Evolutionary conservation across 1,140 invertebrate species (phyloP), one percentile per base, ranked within the genome.

Genomic region (Galendromus occidentalis): DNA sequence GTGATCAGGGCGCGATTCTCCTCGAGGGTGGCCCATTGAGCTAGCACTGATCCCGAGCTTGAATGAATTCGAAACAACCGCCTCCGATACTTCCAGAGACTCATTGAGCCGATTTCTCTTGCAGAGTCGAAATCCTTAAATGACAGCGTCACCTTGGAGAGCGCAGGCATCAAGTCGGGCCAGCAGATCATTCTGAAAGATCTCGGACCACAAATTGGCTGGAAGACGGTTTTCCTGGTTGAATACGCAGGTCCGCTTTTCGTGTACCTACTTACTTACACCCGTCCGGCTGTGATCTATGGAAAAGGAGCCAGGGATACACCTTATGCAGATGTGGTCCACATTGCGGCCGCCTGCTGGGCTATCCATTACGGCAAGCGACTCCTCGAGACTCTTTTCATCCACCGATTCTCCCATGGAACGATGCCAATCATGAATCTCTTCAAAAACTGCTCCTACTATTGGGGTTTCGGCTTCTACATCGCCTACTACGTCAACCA

Each of bases 401-500:
- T 98, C 6, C 95, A 99, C 76, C 83, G 94, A 22, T 99, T 99
- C 75, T 98, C 94, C 18, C 91, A 99, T 79, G 84, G 87, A 2
- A 98, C 95, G 7, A 99, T 99, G 95, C 95, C 95, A 6, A 71
- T 98, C 14, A 79, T 82, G 30, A 98, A 98, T 77, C 79, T 99
- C 0, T 97, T 98, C 73, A 70, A 81, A 80, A 99, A 99, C 76
- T 98, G 90, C 75, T 78, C 82, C 0, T 98, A 99, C 75, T 99
- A 99, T 74, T 99, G 95, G 95, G 82, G 94, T 42, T 99, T 98
- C 76, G 83, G 93, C 17, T 82, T 88, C 30, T 97, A 94, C 76
- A 89, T 98, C 64, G 87, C 92, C 0, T 98, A 97, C 75, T 94
- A 95, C 74, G 80, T 94, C 1, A 98, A 97, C 76, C 95, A 98